Evolutionary conservation across 2,888 invertebrate genomes (phyloP).

Genomic region (Halictus quadricinctus): DNA sequence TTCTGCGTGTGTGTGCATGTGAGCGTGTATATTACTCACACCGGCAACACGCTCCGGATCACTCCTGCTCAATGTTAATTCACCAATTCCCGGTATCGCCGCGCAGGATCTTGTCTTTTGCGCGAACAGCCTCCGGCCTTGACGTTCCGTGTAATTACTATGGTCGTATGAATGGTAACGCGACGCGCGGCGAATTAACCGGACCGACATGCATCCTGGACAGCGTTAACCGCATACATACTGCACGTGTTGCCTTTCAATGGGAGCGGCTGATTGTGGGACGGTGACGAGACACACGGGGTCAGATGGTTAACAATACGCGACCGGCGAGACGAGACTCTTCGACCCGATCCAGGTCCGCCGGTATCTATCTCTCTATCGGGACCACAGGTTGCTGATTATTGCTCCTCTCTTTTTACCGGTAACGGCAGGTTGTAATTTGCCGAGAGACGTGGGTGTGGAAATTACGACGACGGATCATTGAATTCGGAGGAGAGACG

Average conservation of each 20-base stretch:
- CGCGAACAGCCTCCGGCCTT: conserved; percentile 33
- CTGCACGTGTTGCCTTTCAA: conserved; percentile 14
- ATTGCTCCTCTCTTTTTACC: neutral
- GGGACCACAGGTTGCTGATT: neutral
- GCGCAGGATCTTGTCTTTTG: conserved; percentile 34
- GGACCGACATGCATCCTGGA: conserved; percentile 6
- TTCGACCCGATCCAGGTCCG: neutral
- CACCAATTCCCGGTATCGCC: conserved; percentile 42
- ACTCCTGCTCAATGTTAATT: conserved; percentile 44
- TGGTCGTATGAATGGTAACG: conserved; percentile 14
- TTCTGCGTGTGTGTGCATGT: neutral
- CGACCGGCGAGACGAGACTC: neutral
- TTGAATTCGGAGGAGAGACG: neutral
- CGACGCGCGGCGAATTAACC: conserved; percentile 17
- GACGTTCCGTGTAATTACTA: conserved; percentile 48
- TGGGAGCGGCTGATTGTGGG: conserved; percentile 10
- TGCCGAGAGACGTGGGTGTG: neutral
- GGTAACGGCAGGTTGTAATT: neutral
- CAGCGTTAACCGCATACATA: conserved; percentile 1
- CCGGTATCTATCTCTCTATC: neutral
- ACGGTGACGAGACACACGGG: neutral
- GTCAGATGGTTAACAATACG: conserved; percentile 8
- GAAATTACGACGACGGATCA: neutral
- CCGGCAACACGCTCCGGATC: neutral
- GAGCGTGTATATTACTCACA: neutral